phyloP scores from a whole-genome alignment of 2,888 invertebrate genomes.

The Conus canariensis region DNA sequence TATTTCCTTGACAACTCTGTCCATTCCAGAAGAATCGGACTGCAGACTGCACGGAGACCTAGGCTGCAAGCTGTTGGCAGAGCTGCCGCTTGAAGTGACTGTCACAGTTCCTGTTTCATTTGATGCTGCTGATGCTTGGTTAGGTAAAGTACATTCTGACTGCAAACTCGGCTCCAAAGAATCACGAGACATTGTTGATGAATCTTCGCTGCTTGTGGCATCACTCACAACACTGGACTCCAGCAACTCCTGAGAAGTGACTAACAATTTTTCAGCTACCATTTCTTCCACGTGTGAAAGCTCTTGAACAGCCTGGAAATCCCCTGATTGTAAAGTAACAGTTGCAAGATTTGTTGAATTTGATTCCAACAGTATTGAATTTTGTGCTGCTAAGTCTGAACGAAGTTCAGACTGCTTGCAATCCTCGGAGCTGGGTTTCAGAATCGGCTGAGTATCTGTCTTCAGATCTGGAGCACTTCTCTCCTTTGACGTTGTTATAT shows the following conservation, averaged over 20 bases:
- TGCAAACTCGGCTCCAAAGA: background rate
- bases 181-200: background rate
- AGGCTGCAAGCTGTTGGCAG: background rate
- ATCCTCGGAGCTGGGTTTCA: background rate
- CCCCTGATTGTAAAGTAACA: background rate
- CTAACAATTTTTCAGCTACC: background rate
- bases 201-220: background rate
- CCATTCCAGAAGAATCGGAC: background rate
- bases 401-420: background rate
- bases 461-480: background rate
- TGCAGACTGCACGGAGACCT: background rate
- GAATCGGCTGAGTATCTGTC: background rate
- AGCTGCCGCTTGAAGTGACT: background rate
- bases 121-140: too few species aligned
- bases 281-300: background rate
- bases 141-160: background rate
- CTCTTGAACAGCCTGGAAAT: too few species aligned
- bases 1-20: background rate
- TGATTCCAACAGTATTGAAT: background rate
- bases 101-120: background rate
- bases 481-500: background rate
- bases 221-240: background rate
- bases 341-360: background rate
- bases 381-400: background rate
- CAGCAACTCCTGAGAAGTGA: background rate